Percentiles rank a stretch among this genome's conserved stretches.
Conservation (phyloP, 2,113 vertebrate genomes). For the Apus apus region DNA sequence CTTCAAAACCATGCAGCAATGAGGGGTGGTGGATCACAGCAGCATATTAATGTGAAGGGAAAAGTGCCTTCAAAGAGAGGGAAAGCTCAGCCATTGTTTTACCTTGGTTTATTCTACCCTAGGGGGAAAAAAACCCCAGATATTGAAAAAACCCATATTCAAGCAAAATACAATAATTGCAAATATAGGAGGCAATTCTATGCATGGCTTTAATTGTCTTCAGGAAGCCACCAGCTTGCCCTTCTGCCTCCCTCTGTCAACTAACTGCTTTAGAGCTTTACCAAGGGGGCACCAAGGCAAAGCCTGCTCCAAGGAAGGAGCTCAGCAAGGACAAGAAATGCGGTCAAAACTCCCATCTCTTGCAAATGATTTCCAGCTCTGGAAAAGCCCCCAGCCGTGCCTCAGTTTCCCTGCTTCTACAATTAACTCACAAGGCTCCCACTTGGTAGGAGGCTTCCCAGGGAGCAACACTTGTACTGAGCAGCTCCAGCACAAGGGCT, state of each 20-base stretch:
- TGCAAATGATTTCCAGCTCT: background rate
- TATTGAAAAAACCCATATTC: background rate
- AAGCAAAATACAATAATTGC: background rate
- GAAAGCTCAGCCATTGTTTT: background rate
- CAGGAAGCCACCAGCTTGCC: background rate
- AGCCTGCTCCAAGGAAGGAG: background rate
- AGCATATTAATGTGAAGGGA: background rate
- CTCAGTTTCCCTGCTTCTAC: background rate
- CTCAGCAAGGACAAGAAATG: background rate
- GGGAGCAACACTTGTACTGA: background rate
- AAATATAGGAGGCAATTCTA: background rate
- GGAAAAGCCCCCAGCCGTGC: background rate
- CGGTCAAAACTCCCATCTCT: background rate
- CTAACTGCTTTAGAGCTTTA: background rate
- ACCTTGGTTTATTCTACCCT: background rate
- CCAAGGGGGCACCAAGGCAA: background rate
- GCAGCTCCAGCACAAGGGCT: background rate
- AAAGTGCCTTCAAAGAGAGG: background rate
- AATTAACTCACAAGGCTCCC: background rate
- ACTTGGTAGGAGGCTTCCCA: background rate
- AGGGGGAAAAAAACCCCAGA: accelerated
- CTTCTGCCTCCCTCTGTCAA: background rate
- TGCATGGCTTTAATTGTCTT: background rate
- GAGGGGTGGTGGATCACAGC: background rate
- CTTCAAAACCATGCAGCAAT: background rate